Evolutionary conservation across 1,140 invertebrate species (phyloP), one percentile per base, ranked within the genome.

Genomic region (Medauroidea extradentata): DNA sequence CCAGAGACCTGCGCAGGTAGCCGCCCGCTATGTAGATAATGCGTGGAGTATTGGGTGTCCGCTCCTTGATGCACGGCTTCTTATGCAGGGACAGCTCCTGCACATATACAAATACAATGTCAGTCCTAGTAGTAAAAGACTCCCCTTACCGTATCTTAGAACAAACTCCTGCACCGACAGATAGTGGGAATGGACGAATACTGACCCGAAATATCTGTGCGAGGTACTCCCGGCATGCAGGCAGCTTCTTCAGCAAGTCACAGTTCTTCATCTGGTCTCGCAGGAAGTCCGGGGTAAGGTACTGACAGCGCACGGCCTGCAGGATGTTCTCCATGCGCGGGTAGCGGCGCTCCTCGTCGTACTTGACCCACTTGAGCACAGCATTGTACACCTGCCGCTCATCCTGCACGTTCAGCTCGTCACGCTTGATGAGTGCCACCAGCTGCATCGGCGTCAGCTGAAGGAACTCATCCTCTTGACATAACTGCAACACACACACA

Each of bases 211-310:
- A 93, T 73, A 95, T 94, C 69, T 89, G 86, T 19, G 89, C 89
- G 53, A 96, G 79, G 73, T 95, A 94, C 73, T 94, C 91, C 43
- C 88, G 82, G 69, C 93, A 96, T 3, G 91, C 89, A 0, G 91
- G 91, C 16, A 89, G 84, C 70, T 91, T 93, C 65, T 87, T 87
- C n/a, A 96, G 73, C 2, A 95, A 82, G 43, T 90, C 87, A 74
- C 93, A 96, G 66, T 90, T 91, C 64, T 86, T 91, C 83, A 96
- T 90, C 76, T 96, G 93, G 58, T 94, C 90, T 63, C 91, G 88
- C 8, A 88, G 66, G 73, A 96, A 96, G 63, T 83, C 87, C 1
- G 94, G 93, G n/a, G 92, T 91, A 13, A 96, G 79, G 75, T 90
- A 94, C 69, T 95, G 91, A 70, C 93, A 94, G 2, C 94, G 82